Evolutionary conservation across 1,140 invertebrate species (phyloP).

Genomic region (Hestina assimilis): DNA sequence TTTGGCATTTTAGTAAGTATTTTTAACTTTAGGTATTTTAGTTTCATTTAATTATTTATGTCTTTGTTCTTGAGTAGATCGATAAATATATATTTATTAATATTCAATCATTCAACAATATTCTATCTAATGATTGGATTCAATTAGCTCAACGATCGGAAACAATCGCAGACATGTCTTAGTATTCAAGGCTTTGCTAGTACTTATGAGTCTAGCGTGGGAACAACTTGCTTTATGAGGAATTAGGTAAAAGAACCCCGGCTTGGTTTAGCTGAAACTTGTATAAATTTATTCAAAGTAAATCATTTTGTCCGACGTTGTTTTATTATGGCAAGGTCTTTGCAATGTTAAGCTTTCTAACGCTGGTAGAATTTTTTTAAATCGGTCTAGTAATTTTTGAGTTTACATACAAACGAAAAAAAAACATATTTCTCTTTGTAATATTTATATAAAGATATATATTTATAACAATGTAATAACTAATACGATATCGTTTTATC

Average conservation of each 20-base stretch:
- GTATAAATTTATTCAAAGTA: no score
- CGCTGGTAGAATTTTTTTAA: background rate
- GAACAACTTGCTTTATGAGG: slow-evolving; percentile 9
- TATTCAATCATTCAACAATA: slow-evolving; percentile 1
- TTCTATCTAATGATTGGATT: slow-evolving; percentile 5
- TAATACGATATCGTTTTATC: no score
- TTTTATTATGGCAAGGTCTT: background rate
- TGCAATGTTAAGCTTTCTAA: background rate
- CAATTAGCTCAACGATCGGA: slow-evolving; percentile 8
- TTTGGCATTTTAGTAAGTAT: no score
- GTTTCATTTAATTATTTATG: no score
- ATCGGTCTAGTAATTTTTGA: background rate
- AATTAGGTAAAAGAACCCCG: slow-evolving; percentile 8
- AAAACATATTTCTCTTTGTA: background rate
- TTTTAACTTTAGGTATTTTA: no score
- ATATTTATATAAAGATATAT: background rate
- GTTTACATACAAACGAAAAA: background rate
- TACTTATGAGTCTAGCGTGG: slow-evolving; percentile 11
- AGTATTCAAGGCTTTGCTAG: slow-evolving; percentile 1
- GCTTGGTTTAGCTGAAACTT: no score
- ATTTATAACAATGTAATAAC: background rate
- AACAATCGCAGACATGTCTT: slow-evolving; percentile 14
- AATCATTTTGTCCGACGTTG: no score
- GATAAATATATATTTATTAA: background rate
- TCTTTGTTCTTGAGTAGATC: background rate